A percentile compares a stretch with the other conserved stretches of the same genome.
These are phyloP conservation scores for Ahaetulla prasina DNA, from an alignment of 2,113 vertebrate genomes.

Conservation along the genomic window DNA sequence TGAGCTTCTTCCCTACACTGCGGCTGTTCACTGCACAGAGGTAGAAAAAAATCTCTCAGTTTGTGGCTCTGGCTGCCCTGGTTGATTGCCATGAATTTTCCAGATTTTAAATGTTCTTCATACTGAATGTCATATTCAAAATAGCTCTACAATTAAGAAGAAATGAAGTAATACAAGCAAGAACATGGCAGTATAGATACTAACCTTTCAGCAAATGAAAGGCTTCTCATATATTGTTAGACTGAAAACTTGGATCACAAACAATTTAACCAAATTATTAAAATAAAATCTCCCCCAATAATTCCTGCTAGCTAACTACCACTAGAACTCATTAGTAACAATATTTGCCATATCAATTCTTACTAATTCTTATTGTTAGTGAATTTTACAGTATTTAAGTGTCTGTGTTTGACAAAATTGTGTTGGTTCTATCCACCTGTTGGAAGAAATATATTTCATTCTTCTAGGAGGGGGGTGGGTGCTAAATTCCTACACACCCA, in stretches of 20 bases:
- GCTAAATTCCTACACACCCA: too few species aligned
- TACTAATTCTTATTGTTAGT: background rate
- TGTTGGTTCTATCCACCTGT: background rate
- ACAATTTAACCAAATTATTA: constrained; percentile 18
- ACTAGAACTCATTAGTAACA: background rate
- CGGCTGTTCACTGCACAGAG: background rate
- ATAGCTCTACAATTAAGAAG: background rate
- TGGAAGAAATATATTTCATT: too few species aligned
- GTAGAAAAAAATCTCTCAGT: background rate
- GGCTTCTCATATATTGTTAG: too few species aligned
- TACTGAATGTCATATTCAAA: background rate
- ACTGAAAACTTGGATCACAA: background rate
- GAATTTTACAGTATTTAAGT: background rate
- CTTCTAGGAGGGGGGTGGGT: too few species aligned
- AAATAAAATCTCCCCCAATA: background rate
- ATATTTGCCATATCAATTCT: background rate
- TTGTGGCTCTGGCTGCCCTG: background rate
- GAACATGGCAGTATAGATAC: background rate
- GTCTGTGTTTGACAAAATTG: background rate
- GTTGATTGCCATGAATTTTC: background rate
- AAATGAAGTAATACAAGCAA: constrained; percentile 32
- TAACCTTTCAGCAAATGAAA: background rate
- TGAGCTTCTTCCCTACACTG: background rate
- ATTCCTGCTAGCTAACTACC: background rate
- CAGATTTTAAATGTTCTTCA: background rate